Evolutionary conservation across 53 echinoderm and acorn worm species (phyloP).

Genomic region (Mesocentrotus franciscanus): DNA sequence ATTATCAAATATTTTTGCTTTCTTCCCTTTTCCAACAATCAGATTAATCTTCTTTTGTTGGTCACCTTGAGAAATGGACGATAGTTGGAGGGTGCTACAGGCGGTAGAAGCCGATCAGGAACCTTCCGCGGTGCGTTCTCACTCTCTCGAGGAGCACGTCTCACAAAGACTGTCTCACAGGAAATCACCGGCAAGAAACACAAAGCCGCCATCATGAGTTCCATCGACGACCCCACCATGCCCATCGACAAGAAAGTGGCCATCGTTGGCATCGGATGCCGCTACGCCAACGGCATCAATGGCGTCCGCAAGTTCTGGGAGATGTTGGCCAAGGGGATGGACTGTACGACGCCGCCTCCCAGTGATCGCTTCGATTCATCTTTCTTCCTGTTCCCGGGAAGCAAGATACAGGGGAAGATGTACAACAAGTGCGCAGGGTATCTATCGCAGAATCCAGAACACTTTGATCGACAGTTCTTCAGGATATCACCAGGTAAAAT

Average conservation of each 20-base stretch:
- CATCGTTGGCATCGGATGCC: constrained; percentile 97
- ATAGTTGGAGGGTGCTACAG: constrained; percentile 65
- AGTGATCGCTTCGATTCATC: constrained; percentile 90
- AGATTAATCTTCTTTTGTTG: constrained; percentile 19
- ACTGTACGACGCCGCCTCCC: constrained; percentile 92
- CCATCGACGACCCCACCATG: constrained; percentile 80
- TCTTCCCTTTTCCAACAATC: background rate
- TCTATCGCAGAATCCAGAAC: constrained; percentile 80
- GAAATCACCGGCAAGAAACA: constrained; percentile 61
- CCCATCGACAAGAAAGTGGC: constrained; percentile 85
- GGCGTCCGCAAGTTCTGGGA: constrained; percentile 92
- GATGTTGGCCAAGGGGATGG: constrained; percentile 90
- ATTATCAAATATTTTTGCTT: background rate
- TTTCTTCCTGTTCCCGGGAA: constrained; percentile 91
- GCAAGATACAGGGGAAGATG: constrained; percentile 95
- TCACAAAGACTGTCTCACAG: constrained; percentile 61
- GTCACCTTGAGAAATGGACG: constrained; percentile 54
- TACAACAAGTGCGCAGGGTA: constrained; percentile 92
- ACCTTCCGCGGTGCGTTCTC: constrained; percentile 50
- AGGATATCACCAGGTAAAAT: constrained; percentile 93
- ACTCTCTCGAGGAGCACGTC: constrained; percentile 61
- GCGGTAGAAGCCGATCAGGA: constrained; percentile 59
- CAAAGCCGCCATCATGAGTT: constrained; percentile 34
- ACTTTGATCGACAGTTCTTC: constrained; percentile 98
- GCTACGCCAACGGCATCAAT: constrained; percentile 95